These are phyloP conservation scores for Leptosomus discolor DNA, from an alignment of 2,113 vertebrate genomes.

Conservation along the genomic window DNA sequence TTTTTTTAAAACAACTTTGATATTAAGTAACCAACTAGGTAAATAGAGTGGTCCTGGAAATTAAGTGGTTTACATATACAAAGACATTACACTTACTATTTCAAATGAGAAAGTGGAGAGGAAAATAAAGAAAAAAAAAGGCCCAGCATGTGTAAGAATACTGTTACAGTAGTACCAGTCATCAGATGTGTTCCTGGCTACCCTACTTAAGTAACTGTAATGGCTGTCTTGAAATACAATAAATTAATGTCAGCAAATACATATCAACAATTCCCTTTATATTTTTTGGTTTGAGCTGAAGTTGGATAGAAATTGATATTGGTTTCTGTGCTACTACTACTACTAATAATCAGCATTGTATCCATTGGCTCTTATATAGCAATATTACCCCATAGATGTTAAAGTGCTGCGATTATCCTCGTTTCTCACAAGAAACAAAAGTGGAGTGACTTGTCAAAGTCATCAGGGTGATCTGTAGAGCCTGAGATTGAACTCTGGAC, in stretches of 20 bases:
- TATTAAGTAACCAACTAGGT: neutral
- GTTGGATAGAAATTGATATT: neutral
- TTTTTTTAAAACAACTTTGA: conserved; percentile 21
- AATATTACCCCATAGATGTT: neutral
- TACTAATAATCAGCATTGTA: neutral
- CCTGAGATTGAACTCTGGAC: neutral
- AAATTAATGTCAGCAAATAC: neutral
- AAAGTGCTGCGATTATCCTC: neutral
- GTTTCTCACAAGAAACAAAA: neutral
- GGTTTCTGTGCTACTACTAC: neutral
- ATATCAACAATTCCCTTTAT: neutral
- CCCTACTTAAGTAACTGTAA: neutral
- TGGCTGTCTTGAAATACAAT: neutral
- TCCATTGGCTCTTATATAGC: neutral
- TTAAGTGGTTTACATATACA: neutral
- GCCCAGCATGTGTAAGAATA: neutral
- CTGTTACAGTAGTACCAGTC: neutral
- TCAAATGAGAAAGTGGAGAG: fast-evolving
- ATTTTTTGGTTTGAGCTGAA: neutral
- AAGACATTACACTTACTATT: neutral
- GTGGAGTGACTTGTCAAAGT: neutral
- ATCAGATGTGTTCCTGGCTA: neutral
- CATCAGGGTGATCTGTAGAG: neutral
- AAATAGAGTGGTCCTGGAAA: conserved; percentile 8
- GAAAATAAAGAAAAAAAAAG: neutral